Base-by-base conservation (phyloP, 2,113 vertebrate species). In the Poeciliopsis occidentalis region DNA sequence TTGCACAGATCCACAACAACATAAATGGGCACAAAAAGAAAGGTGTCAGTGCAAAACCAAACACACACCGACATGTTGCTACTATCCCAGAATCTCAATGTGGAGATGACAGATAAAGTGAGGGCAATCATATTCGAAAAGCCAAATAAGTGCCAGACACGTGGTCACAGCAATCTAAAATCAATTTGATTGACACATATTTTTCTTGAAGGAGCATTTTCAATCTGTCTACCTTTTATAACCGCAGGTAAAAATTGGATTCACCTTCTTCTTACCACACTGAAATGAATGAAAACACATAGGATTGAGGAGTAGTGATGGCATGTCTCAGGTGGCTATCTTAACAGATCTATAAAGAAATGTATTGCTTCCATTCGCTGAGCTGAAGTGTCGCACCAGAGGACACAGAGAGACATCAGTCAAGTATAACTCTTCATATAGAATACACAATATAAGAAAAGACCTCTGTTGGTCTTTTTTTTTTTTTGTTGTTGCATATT, bases 311-410 rank as follows among this genome's bases (percentile, higher is more conserved):
- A 4, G 60, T 12, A 19, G 17, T 44, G 57, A 37, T 34, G 64
- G 66, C 24, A 57, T 31, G 37, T 68, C 34, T 69, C 65, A 76
- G 72, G 32, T 51, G 41, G 72, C 26, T 73, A 67, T 81, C 82
- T 66, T 69, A 69, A 74, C 75, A 84, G 68, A 84, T 64, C 76
- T 69, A 70, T 69, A 62, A 75, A 75, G 67, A 80, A 82, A 75
- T 75, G 37, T 72, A 85, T 76, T 73, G 39, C 66, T 83, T 74
- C 75, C 63, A 79, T 83, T 84, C 77, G 69, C 71, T 6, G 69
- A 39, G 70, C 63, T 64, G 66, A 75, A 68, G 47, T 57, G 29
- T 65, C 17, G 29, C 39, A 74, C 71, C 54, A 72, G 44, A 69
- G 54, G 64, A 75, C 74, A 31, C 31, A 51, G 44, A 71, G 51